Evolutionary conservation across 2,888 invertebrate genomes (phyloP), one percentile per base, ranked within the genome.

Genomic region (Rhamnusium bicolor): DNA sequence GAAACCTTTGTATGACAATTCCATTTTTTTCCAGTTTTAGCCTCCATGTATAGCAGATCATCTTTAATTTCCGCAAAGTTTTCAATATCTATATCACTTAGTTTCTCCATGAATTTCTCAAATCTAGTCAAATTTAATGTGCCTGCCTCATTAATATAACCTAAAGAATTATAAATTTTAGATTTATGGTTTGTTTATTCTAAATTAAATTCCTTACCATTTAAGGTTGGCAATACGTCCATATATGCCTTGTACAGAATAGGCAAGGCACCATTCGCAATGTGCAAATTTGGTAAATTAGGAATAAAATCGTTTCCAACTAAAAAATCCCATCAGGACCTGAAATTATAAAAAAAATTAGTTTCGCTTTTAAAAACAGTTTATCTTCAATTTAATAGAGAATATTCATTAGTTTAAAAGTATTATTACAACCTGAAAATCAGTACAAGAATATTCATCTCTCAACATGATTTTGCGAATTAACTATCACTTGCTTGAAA

Each of bases 291-390:
- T 1, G 99, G 99, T 77, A 99, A 90, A 89, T 98, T 93, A 0
- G 99, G 99, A 83, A 99, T 96, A 88, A 99, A 99, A 88, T 99
- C 99, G 86, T 99, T 99, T 76, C 99, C 99, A 10, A 99, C 96
- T 21, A 99, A 89, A 87, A n/a, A 98, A 98, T 0, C 98, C 97
- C 97, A 99, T 97, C 16, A 99, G 88, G 27, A 99, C 89, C 90
- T 90, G 78, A 62, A 84, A 82, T 32, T 21, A 6, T 24, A n/a
- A n/a, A n/a, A n/a, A n/a, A n/a, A n/a, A n/a, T n/a, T n/a, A n/a
- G n/a, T n/a, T n/a, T n/a, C n/a, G n/a, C n/a, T n/a, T n/a, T n/a
- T n/a, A n/a, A n/a, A n/a, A n/a, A n/a, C n/a, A n/a, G n/a, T n/a
- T n/a, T n/a, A n/a, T n/a, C n/a, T n/a, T n/a, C n/a, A n/a, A n/a